Evolutionary conservation across 2,113 vertebrate species (phyloP), one percentile per base, ranked within the genome.

Genomic region (Rhineura floridana): DNA sequence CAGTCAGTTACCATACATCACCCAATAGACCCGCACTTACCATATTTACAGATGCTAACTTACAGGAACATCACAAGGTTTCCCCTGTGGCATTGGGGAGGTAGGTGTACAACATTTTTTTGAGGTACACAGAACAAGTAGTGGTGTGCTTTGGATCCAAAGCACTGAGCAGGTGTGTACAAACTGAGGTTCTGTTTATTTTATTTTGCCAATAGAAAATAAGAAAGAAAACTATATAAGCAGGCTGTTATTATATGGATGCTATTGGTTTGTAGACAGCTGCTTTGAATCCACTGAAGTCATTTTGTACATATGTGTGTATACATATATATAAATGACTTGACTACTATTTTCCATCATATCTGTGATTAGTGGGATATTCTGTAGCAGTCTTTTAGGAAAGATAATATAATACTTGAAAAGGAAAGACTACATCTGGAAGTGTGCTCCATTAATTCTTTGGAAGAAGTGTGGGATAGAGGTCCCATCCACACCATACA

Each of bases 261-360:
- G n/a, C 25, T 19, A 72, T 8, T 39, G 23, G 6, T 39, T 21
- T 75, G 21, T 75, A 42, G 39, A 44, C 21, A 10, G 36, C 23
- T 25, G 39, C 7, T 44, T 25, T 44, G 13, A 44, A 39, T 2
- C 72, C 36, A 44, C 39, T 19, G 5, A 44, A 44, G 6, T 76
- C 10, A 76, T 44, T 44, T 76, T 78, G n/a, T n/a, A n/a, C n/a
- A n/a, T n/a, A n/a, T 19, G n/a, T 67, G 13, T 25, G 28, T 30
- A 67, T 67, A 65, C 19, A 48, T 50, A 30, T n/a, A 46, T 33
- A 55, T 39, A 59, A 59, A 6, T 36, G 30, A 81, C n/a, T 85
- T n/a, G 78, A 80, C 0, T 3, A 79, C n/a, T 30, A 48, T 80
- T 83, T 93, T 65, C 88, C 89, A 93, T 79, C 78, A 90, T 65